These are phyloP conservation scores for Hucho hucho DNA, from an alignment of 2,113 vertebrate species.

Conservation along the genomic window DNA sequence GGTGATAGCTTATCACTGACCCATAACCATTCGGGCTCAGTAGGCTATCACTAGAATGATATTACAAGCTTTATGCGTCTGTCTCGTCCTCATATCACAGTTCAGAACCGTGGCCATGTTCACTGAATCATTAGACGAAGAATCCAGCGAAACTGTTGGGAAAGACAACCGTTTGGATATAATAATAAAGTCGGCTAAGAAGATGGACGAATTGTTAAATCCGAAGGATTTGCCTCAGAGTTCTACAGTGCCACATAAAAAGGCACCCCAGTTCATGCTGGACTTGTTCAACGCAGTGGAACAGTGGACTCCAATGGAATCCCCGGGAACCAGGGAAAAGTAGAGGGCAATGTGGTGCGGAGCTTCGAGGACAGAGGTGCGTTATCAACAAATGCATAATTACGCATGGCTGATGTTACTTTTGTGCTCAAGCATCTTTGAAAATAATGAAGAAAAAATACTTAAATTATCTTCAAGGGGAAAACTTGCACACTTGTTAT, in stretches of 20 bases:
- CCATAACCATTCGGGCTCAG: slow-evolving; percentile 38
- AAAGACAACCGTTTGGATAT: slow-evolving; percentile 22
- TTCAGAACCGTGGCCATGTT: slow-evolving; percentile 30
- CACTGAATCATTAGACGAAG: slow-evolving; percentile 30
- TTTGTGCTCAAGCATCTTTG: no score
- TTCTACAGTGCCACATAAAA: slow-evolving; percentile 47
- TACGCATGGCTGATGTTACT: slow-evolving; percentile 11
- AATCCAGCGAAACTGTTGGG: background rate
- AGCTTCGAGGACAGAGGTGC: slow-evolving; percentile 79
- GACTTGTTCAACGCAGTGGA: slow-evolving; percentile 74
- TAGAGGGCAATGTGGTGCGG: slow-evolving; percentile 71
- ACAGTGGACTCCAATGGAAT: slow-evolving; percentile 55
- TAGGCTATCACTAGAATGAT: slow-evolving; percentile 47
- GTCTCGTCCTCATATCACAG: slow-evolving; percentile 43
- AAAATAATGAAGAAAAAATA: no score
- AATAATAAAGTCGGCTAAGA: slow-evolving; percentile 32
- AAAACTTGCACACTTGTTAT: background rate
- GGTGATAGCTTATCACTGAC: slow-evolving; percentile 41
- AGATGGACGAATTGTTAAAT: slow-evolving; percentile 55
- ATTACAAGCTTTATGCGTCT: slow-evolving; percentile 39
- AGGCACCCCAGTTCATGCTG: slow-evolving; percentile 75
- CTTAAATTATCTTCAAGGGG: no score
- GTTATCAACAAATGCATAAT: background rate
- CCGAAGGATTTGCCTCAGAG: slow-evolving; percentile 59
- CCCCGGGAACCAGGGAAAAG: slow-evolving; percentile 58